phyloP scores from a whole-genome alignment of 2,797 vertebrate genomes.

The Ataeniobius toweri region DNA sequence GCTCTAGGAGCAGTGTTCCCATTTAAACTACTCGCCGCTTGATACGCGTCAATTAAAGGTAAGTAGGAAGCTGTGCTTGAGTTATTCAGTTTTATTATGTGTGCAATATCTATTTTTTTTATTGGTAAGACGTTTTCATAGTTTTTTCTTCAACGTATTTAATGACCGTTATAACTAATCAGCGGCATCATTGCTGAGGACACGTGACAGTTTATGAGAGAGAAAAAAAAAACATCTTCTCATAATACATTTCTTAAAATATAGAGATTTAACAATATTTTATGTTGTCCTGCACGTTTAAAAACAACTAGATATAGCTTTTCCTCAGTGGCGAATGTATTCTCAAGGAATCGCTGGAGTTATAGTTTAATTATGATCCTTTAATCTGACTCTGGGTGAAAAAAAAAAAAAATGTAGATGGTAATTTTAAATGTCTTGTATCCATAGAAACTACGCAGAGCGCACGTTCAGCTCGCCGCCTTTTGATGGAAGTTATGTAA shows the following conservation, averaged over 20 bases:
- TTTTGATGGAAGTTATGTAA: conserved; percentile 78
- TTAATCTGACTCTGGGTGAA: conserved; percentile 7
- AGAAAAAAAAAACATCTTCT: neutral
- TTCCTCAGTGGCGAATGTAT: neutral
- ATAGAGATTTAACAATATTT: neutral
- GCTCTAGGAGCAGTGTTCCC: conserved; percentile 44
- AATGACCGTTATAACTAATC: conserved; percentile 39
- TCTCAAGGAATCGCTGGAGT: neutral
- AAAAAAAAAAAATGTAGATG: conserved; percentile 13
- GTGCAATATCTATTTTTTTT: neutral
- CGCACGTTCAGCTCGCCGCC: conserved; percentile 55
- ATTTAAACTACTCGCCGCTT: conserved; percentile 39
- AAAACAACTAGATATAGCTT: neutral
- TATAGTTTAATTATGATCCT: conserved; percentile 2
- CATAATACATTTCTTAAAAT: neutral
- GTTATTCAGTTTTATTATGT: neutral
- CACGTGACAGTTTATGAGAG: conserved; percentile 12
- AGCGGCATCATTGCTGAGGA: conserved; percentile 5
- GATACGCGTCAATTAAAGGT: conserved; percentile 55
- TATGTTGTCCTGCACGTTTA: neutral
- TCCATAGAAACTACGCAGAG: conserved; percentile 81
- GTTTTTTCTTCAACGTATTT: conserved; percentile 17
- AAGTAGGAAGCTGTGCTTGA: neutral
- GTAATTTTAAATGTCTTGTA: conserved; percentile 55
- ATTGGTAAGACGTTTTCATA: neutral